Evolutionary conservation across 2,888 invertebrate species (phyloP).

Genomic region (Synanthedon formicaeformis): DNA sequence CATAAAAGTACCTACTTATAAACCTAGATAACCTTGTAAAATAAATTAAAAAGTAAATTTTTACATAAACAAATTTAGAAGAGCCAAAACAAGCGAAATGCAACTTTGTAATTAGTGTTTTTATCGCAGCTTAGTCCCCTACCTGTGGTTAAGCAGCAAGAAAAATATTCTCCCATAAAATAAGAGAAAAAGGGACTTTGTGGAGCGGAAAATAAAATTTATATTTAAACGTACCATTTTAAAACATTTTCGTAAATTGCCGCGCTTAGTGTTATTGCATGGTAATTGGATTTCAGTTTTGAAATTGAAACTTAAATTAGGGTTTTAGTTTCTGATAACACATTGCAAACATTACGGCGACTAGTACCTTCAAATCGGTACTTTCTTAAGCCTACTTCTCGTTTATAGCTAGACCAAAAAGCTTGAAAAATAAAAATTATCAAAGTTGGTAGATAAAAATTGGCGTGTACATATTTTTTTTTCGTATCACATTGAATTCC

Average conservation of each 20-base stretch:
- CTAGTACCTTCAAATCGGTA: no score
- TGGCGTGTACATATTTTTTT: no score
- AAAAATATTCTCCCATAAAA: constrained; percentile 22
- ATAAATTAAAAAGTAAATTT: not conserved
- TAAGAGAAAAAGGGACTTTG: constrained; percentile 17
- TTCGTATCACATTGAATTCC: no score
- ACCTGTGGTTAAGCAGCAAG: constrained; percentile 19
- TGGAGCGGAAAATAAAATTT: constrained; percentile 14
- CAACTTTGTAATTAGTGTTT: constrained; percentile 30
- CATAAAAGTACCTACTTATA: no score
- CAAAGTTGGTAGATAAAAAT: no score
- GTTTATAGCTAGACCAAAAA: no score
- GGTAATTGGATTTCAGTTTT: not conserved
- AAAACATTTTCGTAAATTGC: constrained; percentile 4
- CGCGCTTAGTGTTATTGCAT: constrained; percentile 15
- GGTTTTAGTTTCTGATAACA: no score
- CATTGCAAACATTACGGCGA: no score
- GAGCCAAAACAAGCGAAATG: not conserved
- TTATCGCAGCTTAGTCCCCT: constrained; percentile 21
- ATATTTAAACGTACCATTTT: not conserved
- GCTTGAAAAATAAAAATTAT: no score
- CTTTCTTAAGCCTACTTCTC: no score
- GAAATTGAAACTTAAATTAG: not conserved
- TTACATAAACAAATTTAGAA: constrained; percentile 1
- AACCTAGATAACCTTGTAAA: not conserved